Percentiles rank a stretch among this genome's conserved stretches.
Evolutionary conservation across 1,140 invertebrate species (phyloP).

Genomic region (Nebria ingens): DNA sequence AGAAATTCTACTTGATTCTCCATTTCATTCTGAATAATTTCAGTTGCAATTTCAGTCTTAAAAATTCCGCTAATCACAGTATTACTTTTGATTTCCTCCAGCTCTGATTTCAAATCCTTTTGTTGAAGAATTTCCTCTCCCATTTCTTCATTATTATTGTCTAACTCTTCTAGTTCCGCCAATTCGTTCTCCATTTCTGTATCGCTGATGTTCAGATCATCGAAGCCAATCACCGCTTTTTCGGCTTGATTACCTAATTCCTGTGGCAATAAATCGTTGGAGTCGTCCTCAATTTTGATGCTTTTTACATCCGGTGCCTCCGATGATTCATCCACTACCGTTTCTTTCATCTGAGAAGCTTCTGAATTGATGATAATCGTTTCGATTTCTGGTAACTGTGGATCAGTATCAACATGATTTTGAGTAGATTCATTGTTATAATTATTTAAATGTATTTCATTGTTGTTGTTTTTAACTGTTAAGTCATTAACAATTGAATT

Average conservation of each 20-base stretch:
- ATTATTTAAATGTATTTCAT: too few species aligned
- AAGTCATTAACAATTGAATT: too few species aligned
- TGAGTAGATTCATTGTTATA: too few species aligned
- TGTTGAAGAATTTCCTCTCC: constrained; percentile 20
- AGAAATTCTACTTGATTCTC: constrained; percentile 23
- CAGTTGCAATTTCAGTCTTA: background rate
- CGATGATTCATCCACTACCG: background rate
- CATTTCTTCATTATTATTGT: constrained; percentile 39
- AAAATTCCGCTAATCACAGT: constrained; percentile 14
- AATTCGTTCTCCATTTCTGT: constrained; percentile 47
- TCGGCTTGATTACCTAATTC: too few species aligned
- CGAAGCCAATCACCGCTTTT: too few species aligned
- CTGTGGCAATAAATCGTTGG: too few species aligned
- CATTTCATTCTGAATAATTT: background rate
- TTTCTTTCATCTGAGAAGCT: background rate
- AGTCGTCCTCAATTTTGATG: constrained; percentile 21
- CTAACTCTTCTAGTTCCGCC: constrained; percentile 44
- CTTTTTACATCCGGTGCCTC: constrained; percentile 10
- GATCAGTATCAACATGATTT: too few species aligned
- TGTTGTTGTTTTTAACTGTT: too few species aligned
- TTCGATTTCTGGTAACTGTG: too few species aligned
- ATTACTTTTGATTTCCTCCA: constrained; percentile 17
- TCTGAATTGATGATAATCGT: constrained; percentile 12
- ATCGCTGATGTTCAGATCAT: constrained; percentile 45
- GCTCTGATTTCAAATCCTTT: constrained; percentile 1